phyloP scores from a whole-genome alignment of 2,113 vertebrate species.

The Elaphurus davidianus region DNA sequence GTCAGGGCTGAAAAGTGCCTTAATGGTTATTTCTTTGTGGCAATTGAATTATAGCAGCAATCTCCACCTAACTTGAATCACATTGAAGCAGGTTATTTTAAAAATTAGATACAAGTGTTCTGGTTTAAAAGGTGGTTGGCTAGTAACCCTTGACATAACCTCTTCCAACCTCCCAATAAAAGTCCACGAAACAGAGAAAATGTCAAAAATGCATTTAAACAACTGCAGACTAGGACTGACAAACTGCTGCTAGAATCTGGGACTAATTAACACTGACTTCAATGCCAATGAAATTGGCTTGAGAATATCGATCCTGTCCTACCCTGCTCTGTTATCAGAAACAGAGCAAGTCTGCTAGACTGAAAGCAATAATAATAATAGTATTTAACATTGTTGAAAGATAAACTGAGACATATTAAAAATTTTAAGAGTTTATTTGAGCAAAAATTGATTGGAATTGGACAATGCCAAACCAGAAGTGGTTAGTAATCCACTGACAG shows the following conservation, averaged over 20 bases:
- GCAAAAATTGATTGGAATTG: not conserved
- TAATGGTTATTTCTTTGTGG: conserved; percentile 55
- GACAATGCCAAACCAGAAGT: not conserved
- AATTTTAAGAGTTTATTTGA: not conserved
- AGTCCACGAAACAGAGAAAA: conserved; percentile 36
- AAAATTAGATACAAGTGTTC: conserved; percentile 61
- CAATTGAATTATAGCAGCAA: conserved; percentile 57
- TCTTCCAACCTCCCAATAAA: conserved; percentile 2
- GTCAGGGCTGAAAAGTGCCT: conserved; percentile 35
- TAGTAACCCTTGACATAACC: conserved; percentile 14
- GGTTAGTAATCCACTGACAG: not conserved
- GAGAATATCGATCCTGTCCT: not conserved
- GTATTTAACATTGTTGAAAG: not conserved
- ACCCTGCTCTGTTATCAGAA: not conserved
- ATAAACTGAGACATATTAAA: not conserved
- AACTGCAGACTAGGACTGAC: not conserved
- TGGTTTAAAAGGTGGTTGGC: conserved; percentile 45
- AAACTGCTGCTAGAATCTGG: conserved; percentile 33
- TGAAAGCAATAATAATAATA: not conserved
- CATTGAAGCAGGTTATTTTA: conserved; percentile 50
- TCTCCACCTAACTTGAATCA: conserved; percentile 41
- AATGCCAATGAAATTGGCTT: not conserved
- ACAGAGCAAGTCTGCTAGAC: not conserved
- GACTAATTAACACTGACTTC: not conserved
- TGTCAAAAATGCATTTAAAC: conserved; percentile 33